Evolutionary conservation across 2,113 vertebrate genomes (phyloP), one percentile per base, ranked within the genome.

Genomic region (Platysternon megacephalum): DNA sequence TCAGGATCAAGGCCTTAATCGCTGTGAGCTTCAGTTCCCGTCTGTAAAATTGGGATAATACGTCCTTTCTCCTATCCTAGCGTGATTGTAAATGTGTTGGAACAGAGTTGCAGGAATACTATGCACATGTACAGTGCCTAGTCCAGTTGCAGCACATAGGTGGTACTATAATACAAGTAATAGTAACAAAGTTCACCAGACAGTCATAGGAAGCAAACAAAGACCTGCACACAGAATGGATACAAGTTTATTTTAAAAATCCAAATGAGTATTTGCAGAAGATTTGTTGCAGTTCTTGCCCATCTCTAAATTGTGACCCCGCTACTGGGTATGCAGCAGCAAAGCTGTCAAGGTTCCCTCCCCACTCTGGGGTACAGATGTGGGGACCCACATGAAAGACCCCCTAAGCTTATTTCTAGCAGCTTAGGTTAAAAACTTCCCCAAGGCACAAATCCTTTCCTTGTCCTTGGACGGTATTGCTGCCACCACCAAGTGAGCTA

Each of bases 121-220:
- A 74, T 42, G n/a, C 17, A 10, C 16, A 39, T 39, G 17, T 22
- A 39, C 35, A 74, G 68, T 74, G n/a, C 8, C 10, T 21, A n/a
- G 10, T 24, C 16, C 35, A 72, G 5, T 22, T 74, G 19, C 16
- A 86, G 52, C 19, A 14, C 32, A 11, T 26, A 24, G 14, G 51
- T 78, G 51, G 85, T 35, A 32, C 28, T 61, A 35, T 61, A 61
- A 14, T 61, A 86, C 19, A 90, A 87, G 48, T 29, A 90, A 29
- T 61, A 53, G 85, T 19, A 68, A 68, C 11, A 91, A 61, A 55
- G 81, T 21, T 78, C 0, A 51, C 29, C 0, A 0, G 4, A 76
- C 89, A 79, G 79, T 94, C 48, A 65, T 24, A 91, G 80, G 91
- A 91, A 86, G 28, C 21, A 84, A 28, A 29, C n/a, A n/a, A n/a